These are phyloP conservation scores for Lindbergichthys nudifrons DNA, from an alignment of 2,797 vertebrate genomes.

Conservation along the genomic window DNA sequence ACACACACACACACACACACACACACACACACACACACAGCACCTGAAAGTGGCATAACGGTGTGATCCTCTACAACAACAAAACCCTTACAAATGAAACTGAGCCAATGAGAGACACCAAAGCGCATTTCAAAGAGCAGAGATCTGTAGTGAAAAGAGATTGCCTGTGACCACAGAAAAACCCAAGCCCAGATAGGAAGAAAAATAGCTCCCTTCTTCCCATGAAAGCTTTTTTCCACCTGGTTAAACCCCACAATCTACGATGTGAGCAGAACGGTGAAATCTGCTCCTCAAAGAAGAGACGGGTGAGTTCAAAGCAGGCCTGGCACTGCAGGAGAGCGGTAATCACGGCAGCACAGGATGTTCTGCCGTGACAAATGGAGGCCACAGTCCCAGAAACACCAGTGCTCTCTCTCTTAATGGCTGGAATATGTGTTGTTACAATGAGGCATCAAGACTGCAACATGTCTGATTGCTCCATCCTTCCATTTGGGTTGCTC, in stretches of 20 bases:
- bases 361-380: slow-evolving; percentile 48
- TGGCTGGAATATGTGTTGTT: slow-evolving; percentile 10
- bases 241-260: slow-evolving; percentile 61
- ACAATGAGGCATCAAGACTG: slow-evolving; percentile 21
- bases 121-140: slow-evolving; percentile 34
- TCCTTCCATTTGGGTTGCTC: neutral
- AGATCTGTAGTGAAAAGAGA: slow-evolving; percentile 25
- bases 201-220: slow-evolving; percentile 43
- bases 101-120: slow-evolving; percentile 1
- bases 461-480: slow-evolving; percentile 8
- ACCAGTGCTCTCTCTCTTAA: slow-evolving; percentile 16
- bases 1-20: too few relatives aligned
- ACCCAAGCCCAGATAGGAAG: slow-evolving; percentile 20
- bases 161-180: slow-evolving; percentile 14
- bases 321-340: slow-evolving; percentile 46
- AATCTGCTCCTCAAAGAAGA: slow-evolving; percentile 60
- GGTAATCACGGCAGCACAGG: slow-evolving; percentile 49
- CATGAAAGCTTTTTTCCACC: slow-evolving; percentile 64
- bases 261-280: slow-evolving; percentile 47
- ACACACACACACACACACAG: slow-evolving; percentile 19
- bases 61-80: slow-evolving; percentile 43
- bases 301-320: slow-evolving; percentile 67
- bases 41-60: slow-evolving; percentile 47
- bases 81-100: slow-evolving; percentile 34
- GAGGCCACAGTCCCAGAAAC: slow-evolving; percentile 39